Evolutionary conservation across 2,797 vertebrate species (phyloP).

Genomic region (Semotilus atromaculatus): DNA sequence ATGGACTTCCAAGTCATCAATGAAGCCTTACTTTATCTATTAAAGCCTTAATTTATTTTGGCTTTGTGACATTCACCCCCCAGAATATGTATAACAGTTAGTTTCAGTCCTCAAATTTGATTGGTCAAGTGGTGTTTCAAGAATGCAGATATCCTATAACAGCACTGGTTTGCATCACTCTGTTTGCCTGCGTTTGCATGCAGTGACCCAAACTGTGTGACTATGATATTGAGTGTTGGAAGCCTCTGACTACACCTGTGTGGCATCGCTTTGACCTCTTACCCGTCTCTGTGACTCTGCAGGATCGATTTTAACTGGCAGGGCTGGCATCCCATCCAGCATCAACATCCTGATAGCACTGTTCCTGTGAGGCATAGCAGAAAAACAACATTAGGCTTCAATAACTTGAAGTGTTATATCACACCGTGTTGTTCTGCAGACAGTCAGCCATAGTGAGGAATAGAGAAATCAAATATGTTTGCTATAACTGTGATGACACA

Average conservation of each 20-base stretch:
- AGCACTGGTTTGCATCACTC: background rate
- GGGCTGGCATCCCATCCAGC: slow-evolving; percentile 64
- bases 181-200: background rate
- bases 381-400: slow-evolving; percentile 25
- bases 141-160: background rate
- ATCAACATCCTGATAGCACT: slow-evolving; percentile 60
- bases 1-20: no score
- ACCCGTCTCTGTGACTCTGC: slow-evolving; percentile 57
- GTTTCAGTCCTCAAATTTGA: background rate
- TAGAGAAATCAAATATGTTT: background rate
- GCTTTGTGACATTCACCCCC: background rate
- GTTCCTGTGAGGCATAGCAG: slow-evolving; percentile 16
- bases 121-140: background rate
- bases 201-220: background rate
- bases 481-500: slow-evolving; percentile 2
- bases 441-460: background rate
- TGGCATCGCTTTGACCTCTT: slow-evolving; percentile 12
- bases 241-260: background rate
- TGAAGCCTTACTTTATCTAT: background rate
- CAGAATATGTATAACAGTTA: background rate
- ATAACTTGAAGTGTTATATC: slow-evolving; percentile 1
- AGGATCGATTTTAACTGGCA: slow-evolving; percentile 58
- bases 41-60: background rate
- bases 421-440: background rate
- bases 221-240: background rate